Evolutionary conservation across 2,797 vertebrate species (phyloP).

Genomic region (Phaenicophaeus curvirostris): DNA sequence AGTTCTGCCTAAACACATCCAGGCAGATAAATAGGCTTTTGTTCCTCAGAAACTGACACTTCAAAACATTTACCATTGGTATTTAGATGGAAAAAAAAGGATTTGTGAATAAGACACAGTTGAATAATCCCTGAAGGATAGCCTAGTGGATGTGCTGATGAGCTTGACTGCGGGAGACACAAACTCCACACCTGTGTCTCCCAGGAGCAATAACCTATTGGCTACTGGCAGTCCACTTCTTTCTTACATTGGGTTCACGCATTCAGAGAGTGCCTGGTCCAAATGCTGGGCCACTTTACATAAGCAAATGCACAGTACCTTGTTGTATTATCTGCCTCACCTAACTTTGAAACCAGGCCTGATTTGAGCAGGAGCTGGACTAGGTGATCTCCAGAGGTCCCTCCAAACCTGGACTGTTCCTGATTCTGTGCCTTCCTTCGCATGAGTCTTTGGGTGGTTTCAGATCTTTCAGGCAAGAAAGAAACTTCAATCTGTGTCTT

Average conservation of each 20-base stretch:
- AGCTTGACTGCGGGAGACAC: accelerated
- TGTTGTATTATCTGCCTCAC: not conserved
- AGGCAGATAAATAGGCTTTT: not conserved
- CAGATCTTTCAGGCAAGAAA: not conserved
- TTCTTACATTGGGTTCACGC: not conserved
- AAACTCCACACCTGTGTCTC: not conserved
- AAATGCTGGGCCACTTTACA: not conserved
- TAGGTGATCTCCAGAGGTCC: not conserved
- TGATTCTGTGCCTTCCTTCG: not conserved
- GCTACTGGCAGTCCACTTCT: not conserved
- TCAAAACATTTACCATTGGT: not conserved
- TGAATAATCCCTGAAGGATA: not conserved
- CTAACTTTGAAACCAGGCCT: not conserved
- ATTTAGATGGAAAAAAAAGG: not conserved
- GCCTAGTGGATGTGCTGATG: accelerated
- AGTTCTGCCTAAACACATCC: not conserved
- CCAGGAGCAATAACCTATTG: not conserved
- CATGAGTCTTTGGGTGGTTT: not conserved
- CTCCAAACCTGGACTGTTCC: not conserved
- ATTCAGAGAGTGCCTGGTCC: not conserved
- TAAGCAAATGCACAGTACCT: not conserved
- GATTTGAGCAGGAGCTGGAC: not conserved
- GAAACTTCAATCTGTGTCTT: not conserved
- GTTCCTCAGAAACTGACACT: not conserved
- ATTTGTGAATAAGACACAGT: not conserved